A percentile compares a stretch with the other conserved stretches of the same genome.
Evolutionary conservation across 2,113 vertebrate genomes (phyloP).

Genomic region (Ahaetulla prasina): DNA sequence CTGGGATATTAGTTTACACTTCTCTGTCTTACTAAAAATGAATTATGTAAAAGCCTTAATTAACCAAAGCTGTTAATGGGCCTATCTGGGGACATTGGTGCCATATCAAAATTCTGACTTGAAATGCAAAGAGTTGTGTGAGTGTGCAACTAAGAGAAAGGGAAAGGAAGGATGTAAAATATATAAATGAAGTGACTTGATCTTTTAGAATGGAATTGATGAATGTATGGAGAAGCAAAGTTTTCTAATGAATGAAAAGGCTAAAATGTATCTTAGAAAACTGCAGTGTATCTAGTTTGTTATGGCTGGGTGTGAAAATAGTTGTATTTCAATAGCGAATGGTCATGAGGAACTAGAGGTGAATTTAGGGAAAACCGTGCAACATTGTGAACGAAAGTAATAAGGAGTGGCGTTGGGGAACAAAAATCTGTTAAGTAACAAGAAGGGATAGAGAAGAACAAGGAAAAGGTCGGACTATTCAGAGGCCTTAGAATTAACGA

Average conservation of each 20-base stretch:
- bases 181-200: neutral
- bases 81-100: neutral
- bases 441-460: neutral
- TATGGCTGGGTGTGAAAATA: neutral
- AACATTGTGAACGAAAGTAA: neutral
- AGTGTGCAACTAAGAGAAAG: neutral
- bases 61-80: neutral
- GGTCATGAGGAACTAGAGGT: neutral
- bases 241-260: neutral
- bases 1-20: neutral
- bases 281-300: neutral
- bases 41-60: neutral
- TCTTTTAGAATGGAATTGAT: neutral
- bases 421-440: neutral
- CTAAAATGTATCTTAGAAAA: neutral
- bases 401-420: neutral
- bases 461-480: neutral
- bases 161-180: neutral
- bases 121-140: neutral
- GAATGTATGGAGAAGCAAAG: neutral
- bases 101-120: neutral
- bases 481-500: neutral
- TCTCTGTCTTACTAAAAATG: neutral
- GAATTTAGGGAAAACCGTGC: neutral
- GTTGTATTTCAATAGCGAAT: neutral